Evolutionary conservation across 1,140 invertebrate genomes (phyloP), one percentile per base, ranked within the genome.

Genomic region (Drosophila lini): DNA sequence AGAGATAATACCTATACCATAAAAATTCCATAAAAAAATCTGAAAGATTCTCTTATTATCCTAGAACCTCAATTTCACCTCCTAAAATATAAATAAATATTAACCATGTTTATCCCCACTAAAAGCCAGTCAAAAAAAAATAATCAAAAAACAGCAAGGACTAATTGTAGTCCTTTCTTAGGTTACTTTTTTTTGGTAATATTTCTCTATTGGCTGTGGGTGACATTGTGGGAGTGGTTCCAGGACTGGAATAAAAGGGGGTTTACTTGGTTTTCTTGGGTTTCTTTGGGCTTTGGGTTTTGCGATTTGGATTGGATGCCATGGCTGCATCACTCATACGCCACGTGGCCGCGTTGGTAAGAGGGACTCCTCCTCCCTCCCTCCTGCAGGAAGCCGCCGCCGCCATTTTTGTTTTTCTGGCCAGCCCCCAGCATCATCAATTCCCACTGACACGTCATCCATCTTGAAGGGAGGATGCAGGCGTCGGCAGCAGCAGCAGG

Each of bases 361-460:
- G 63, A 5, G 13, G 22, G 40, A 1, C 10, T 4, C 31, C 31
- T 9, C 9, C 34, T 36, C 40, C 9, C 34, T 11, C 40, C n/a
- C 50, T 73, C 56, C 70, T 52, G 71, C 58, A 59, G 52, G 73
- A 76, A 83, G 78, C 22, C 11, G 44, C 71, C 11, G 44, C 71
- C 73, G 83, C 83, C 83, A 88, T 86, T 88, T 88, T 86, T 81
- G 78, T 88, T 62, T 62, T 78, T 86, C 82, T 64, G 73, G 74
- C 79, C 75, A 76, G 67, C 67, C 57, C 57, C 68, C 62, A 64
- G 81, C 85, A 83, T 90, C 88, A 91, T 91, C 88, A 91, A 91
- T 91, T 91, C 80, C 80, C 82, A 77, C 82, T 91, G 88, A 91
- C 88, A 91, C 80, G 83, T 85, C 88, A 91, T 91, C 83, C 83